phyloP scores from a whole-genome alignment of 1,140 invertebrate genomes.

The Muscidifurax raptorellus region DNA sequence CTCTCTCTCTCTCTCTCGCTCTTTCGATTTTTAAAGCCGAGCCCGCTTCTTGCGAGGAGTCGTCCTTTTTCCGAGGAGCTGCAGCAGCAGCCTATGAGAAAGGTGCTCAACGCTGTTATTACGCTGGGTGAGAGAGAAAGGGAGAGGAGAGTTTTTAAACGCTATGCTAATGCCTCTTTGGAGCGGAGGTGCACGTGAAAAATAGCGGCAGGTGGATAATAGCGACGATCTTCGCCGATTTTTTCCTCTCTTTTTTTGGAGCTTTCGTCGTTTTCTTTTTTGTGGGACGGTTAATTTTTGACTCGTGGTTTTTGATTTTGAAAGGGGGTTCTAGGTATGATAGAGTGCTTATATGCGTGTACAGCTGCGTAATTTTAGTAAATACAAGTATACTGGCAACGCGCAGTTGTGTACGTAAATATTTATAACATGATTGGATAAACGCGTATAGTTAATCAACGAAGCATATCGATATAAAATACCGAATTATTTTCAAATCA shows the following conservation, averaged over 20 bases:
- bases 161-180: constrained; percentile 24
- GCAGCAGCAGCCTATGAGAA: constrained; percentile 26
- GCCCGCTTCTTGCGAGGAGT: background rate
- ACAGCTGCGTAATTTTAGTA: no score
- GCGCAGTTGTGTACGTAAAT: no score
- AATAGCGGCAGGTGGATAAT: constrained; percentile 44
- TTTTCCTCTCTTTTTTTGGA: background rate
- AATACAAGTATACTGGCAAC: no score
- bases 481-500: background rate
- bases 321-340: background rate
- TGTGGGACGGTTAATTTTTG: background rate
- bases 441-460: background rate
- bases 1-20: background rate
- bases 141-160: constrained; percentile 22
- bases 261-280: background rate
- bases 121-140: constrained; percentile 24
- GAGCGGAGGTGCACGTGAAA: constrained; percentile 15
- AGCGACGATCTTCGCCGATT: constrained; percentile 10
- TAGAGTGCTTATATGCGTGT: no score
- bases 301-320: background rate
- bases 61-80: background rate
- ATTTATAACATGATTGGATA: background rate
- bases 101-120: constrained; percentile 42
- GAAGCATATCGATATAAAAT: background rate
- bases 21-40: background rate